Percentiles rank a stretch among this genome's conserved stretches.
These are phyloP conservation scores for Corythornis cristatus DNA, from an alignment of 2,113 vertebrate genomes.

Conservation along the genomic window DNA sequence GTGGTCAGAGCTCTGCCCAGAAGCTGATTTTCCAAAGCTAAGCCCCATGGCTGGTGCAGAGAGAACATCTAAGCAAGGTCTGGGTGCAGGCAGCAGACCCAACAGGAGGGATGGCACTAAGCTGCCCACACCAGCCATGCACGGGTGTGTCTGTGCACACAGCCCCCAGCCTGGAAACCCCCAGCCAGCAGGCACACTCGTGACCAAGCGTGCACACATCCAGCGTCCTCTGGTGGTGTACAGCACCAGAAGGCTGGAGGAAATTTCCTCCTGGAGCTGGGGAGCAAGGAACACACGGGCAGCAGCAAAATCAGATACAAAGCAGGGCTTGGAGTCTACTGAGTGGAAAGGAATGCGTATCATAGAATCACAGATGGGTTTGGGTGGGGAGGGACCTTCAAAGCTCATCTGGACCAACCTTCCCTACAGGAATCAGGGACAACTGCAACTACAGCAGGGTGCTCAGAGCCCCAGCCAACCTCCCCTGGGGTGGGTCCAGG, in stretches of 20 bases:
- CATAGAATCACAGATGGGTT: background rate
- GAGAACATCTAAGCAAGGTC: rapidly evolving
- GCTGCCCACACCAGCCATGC: background rate
- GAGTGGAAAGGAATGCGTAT: background rate
- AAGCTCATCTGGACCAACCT: too few species aligned
- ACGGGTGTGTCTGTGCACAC: background rate
- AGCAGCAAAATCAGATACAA: background rate
- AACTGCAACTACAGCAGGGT: background rate
- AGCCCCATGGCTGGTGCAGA: background rate
- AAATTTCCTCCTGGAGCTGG: background rate
- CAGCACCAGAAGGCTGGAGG: rapidly evolving
- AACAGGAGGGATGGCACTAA: too few species aligned
- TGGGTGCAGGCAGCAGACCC: background rate
- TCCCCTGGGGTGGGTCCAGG: background rate
- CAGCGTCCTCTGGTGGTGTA: background rate
- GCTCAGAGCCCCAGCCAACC: background rate
- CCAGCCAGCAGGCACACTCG: background rate
- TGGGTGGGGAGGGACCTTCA: background rate
- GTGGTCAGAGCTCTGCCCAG: background rate
- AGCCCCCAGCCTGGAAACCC: background rate
- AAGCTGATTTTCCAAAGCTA: background rate
- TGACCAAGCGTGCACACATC: rapidly evolving
- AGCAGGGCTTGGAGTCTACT: background rate
- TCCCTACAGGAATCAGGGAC: too few species aligned
- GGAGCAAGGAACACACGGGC: background rate